Conservation (phyloP, 2,797 vertebrate genomes). For the Acomys russatus region DNA sequence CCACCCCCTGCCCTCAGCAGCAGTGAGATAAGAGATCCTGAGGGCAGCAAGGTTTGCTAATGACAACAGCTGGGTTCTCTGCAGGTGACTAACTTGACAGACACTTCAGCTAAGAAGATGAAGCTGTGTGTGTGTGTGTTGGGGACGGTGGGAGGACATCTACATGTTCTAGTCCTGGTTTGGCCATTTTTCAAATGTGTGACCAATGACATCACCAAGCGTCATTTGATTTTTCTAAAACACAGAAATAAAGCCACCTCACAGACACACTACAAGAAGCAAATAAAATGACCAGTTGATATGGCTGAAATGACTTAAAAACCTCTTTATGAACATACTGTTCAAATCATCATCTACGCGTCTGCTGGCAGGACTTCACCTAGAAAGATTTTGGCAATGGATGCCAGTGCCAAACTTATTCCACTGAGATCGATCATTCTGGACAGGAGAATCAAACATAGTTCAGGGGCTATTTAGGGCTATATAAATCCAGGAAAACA, state of each 20-base stretch:
- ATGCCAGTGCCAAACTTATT: constrained; percentile 62
- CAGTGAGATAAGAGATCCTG: not conserved
- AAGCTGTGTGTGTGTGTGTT: not conserved
- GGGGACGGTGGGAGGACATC: too few relatives aligned
- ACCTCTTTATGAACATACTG: not conserved
- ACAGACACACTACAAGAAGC: not conserved
- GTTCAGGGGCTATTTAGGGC: constrained; percentile 73
- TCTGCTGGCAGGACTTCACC: constrained; percentile 50
- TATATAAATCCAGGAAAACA: constrained; percentile 83
- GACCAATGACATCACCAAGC: not conserved
- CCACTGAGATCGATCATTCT: constrained; percentile 54
- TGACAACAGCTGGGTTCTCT: not conserved
- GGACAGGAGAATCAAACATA: constrained; percentile 62
- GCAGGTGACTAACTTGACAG: not conserved
- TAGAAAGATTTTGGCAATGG: constrained; percentile 50
- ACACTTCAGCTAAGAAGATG: not conserved
- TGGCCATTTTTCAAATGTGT: not conserved
- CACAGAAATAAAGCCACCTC: not conserved
- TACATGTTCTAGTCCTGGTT: not conserved
- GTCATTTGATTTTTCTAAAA: not conserved
- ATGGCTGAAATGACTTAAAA: constrained; percentile 30
- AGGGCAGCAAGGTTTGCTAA: not conserved
- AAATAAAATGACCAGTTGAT: not conserved
- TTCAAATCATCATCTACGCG: constrained; percentile 46
- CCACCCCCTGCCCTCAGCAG: not conserved